Conservation (phyloP, 2,797 vertebrate species). For the Amphiprion clarkii region DNA sequence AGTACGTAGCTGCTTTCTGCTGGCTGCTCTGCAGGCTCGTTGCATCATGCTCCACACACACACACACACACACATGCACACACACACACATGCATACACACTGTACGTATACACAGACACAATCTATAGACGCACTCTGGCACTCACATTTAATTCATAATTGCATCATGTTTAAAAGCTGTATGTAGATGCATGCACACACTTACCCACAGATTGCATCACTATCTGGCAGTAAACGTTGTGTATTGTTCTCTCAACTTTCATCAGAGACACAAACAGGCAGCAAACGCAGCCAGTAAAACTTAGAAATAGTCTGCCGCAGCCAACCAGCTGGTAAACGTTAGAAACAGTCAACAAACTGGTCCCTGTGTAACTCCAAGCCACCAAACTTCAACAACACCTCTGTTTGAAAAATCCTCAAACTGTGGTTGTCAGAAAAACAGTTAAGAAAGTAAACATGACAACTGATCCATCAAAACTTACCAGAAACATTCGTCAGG, state of each 20-base stretch:
- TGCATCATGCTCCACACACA: slow-evolving; percentile 49
- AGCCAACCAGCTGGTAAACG: no score
- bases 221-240: slow-evolving; percentile 50
- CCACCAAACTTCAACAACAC: no score
- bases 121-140: slow-evolving; percentile 48
- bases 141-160: slow-evolving; percentile 26
- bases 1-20: slow-evolving; percentile 46
- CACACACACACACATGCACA: slow-evolving; percentile 18
- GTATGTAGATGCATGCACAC: slow-evolving; percentile 12
- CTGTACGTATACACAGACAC: background rate
- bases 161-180: slow-evolving; percentile 51
- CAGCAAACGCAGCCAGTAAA: background rate
- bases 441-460: no score
- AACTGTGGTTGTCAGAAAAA: no score
- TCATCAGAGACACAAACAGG: slow-evolving; percentile 39
- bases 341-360: no score
- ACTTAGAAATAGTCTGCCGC: no score
- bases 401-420: no score
- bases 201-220: slow-evolving; percentile 69
- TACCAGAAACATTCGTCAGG: no score
- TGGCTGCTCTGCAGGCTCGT: slow-evolving; percentile 42
- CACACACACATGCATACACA: background rate
- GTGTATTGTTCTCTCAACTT: slow-evolving; percentile 55
- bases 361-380: no score
- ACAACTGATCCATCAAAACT: no score